Percentiles rank a stretch among this genome's conserved stretches.
phyloP scores from a whole-genome alignment of 2,888 invertebrate species.

The Parnassius mnemosyne region DNA sequence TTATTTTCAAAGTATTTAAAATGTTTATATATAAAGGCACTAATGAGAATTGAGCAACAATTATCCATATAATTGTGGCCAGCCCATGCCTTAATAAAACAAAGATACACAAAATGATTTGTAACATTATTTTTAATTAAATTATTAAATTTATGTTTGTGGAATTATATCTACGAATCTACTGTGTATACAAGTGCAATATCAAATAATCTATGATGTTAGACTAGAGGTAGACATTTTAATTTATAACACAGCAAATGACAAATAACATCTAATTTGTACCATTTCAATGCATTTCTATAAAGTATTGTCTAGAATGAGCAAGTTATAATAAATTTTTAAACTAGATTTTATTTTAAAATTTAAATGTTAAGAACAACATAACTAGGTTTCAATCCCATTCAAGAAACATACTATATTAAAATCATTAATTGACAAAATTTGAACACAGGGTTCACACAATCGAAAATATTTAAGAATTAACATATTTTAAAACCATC shows the following conservation, averaged over 20 bases:
- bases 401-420: conserved; percentile 17
- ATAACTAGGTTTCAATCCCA: not conserved
- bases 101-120: too few relatives aligned
- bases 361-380: not conserved
- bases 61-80: conserved; percentile 19
- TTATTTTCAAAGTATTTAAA: conserved; percentile 1
- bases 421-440: conserved; percentile 39
- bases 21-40: conserved; percentile 28
- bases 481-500: conserved; percentile 42
- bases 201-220: conserved; percentile 36
- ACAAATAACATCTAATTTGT: conserved; percentile 64
- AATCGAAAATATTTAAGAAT: conserved; percentile 16
- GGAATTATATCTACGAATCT: conserved; percentile 9
- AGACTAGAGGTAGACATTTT: conserved; percentile 40
- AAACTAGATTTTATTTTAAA: conserved; percentile 7
- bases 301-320: conserved; percentile 66
- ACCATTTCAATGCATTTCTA: conserved; percentile 58
- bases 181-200: conserved; percentile 26
- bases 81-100: not conserved
- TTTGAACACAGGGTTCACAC: conserved; percentile 32
- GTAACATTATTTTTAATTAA: too few relatives aligned
- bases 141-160: conserved; percentile 1
- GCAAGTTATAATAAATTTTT: conserved; percentile 39
- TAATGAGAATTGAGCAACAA: conserved; percentile 29
- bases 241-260: conserved; percentile 30